Evolutionary conservation across 2,888 invertebrate species (phyloP).

Genomic region (Philhelius pedissequus): DNA sequence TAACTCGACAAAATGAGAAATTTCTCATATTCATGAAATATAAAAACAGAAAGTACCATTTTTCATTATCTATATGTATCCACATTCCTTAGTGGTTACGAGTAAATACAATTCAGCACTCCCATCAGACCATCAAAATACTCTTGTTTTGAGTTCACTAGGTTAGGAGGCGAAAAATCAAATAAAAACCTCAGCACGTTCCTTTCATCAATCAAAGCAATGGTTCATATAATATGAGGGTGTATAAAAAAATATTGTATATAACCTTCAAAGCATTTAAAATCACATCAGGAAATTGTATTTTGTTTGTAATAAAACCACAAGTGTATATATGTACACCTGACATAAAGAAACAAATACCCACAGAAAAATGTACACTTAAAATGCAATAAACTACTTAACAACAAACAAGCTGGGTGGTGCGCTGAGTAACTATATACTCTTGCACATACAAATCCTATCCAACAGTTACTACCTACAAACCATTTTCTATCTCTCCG

Average conservation of each 20-base stretch:
- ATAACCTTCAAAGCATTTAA: not conserved
- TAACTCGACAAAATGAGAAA: too few species aligned
- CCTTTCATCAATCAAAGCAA: not conserved
- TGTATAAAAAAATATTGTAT: not conserved
- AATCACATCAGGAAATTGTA: not conserved
- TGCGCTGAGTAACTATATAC: not conserved
- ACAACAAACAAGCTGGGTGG: not conserved
- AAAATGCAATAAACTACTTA: slow-evolving; percentile 21
- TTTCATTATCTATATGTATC: too few species aligned
- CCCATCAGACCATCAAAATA: too few species aligned
- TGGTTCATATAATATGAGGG: not conserved
- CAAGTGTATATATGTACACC: slow-evolving; percentile 14
- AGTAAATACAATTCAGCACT: too few species aligned
- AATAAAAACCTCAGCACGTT: not conserved
- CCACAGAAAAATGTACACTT: not conserved
- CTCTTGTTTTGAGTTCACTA: too few species aligned
- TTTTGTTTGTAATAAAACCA: not conserved
- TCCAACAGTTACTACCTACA: not conserved
- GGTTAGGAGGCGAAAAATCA: not conserved
- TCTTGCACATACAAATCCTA: not conserved
- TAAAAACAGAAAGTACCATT: too few species aligned
- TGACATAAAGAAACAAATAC: slow-evolving; percentile 7
- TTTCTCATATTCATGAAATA: too few species aligned
- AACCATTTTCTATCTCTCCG: not conserved
- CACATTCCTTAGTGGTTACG: too few species aligned